These are phyloP conservation scores for Atlantisia rogersi DNA, from an alignment of 2,113 vertebrate species.

Conservation along the genomic window DNA sequence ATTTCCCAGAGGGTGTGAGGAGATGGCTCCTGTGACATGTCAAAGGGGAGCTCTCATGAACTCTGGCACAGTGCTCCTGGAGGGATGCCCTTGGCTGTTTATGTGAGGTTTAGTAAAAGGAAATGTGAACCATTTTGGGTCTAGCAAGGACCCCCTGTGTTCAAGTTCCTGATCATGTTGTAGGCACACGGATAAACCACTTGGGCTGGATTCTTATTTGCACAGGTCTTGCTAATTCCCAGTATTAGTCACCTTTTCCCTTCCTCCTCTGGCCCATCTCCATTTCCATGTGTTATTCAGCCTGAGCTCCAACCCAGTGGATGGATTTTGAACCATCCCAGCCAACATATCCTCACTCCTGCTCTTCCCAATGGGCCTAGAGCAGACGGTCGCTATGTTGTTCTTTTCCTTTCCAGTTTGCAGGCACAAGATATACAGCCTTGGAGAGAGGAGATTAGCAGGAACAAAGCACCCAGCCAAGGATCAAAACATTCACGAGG, in stretches of 20 bases:
- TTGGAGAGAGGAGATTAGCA: not conserved
- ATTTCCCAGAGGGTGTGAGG: not conserved
- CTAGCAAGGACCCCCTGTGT: not conserved
- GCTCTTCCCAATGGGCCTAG: not conserved
- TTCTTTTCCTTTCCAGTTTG: not conserved
- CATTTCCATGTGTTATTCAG: accelerated
- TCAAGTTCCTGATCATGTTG: not conserved
- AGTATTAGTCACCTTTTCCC: not conserved
- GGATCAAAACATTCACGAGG: not conserved
- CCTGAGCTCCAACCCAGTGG: not conserved
- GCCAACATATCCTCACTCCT: not conserved
- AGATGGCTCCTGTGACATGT: not conserved
- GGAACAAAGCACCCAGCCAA: not conserved
- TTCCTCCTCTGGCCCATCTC: not conserved
- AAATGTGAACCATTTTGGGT: not conserved
- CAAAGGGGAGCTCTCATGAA: not conserved
- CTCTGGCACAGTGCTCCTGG: accelerated
- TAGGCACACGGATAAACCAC: not conserved
- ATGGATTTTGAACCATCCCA: not conserved
- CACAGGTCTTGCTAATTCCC: not conserved
- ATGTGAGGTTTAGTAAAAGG: not conserved
- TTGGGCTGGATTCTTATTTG: not conserved
- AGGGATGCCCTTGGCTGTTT: not conserved
- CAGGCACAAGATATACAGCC: not conserved
- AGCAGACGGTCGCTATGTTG: accelerated